Conservation (phyloP, 2,113 vertebrate species). For the Corythoichthys intestinalis region DNA sequence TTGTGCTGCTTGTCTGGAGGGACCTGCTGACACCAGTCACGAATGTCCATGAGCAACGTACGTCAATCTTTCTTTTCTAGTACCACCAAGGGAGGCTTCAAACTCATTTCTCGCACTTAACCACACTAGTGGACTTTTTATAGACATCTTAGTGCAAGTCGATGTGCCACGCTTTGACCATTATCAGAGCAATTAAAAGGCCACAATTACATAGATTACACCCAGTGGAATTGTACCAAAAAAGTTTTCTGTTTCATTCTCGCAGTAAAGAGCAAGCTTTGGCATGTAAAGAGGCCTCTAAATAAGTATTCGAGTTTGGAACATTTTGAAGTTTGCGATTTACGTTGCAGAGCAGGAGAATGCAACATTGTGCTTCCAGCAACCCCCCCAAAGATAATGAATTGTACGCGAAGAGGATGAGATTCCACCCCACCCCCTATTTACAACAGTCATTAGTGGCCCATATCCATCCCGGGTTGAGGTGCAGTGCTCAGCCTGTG, state of each 20-base stretch:
- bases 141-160: slow-evolving; percentile 46
- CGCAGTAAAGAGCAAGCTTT: slow-evolving; percentile 14
- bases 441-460: slow-evolving; percentile 71
- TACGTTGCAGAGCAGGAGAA: neutral
- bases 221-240: slow-evolving; percentile 33
- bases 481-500: slow-evolving; percentile 47
- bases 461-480: slow-evolving; percentile 54
- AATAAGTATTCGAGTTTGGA: neutral
- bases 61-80: slow-evolving; percentile 41
- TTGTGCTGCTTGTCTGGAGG: slow-evolving; percentile 39
- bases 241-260: slow-evolving; percentile 17
- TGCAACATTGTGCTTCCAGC: slow-evolving; percentile 3
- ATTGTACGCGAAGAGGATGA: slow-evolving; percentile 11
- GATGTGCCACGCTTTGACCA: slow-evolving; percentile 59
- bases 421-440: slow-evolving; percentile 17
- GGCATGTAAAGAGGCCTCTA: too few relatives aligned
- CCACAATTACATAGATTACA: slow-evolving; percentile 40
- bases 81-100: slow-evolving; percentile 49
- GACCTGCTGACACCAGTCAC: slow-evolving; percentile 42
- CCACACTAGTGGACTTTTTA: slow-evolving; percentile 28
- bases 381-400: slow-evolving; percentile 37
- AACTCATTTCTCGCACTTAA: slow-evolving; percentile 48
- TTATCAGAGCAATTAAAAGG: slow-evolving; percentile 63
- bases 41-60: slow-evolving; percentile 44
- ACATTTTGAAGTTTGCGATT: slow-evolving; percentile 7